phyloP scores from a whole-genome alignment of 2,797 vertebrate species.

The Phylloscopus collybita region DNA sequence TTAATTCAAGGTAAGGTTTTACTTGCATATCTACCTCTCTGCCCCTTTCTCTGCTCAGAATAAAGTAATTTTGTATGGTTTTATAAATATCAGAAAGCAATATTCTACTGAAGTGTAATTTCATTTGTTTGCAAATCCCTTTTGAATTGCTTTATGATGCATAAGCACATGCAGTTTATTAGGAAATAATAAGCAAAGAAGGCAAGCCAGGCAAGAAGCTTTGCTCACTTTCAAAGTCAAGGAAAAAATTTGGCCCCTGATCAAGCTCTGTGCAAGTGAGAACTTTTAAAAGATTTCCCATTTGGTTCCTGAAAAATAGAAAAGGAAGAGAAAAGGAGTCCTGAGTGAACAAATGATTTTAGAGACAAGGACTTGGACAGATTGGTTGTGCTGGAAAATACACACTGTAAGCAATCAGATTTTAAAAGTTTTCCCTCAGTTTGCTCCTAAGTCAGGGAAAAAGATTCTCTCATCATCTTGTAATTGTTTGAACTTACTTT shows the following conservation, averaged over 20 bases:
- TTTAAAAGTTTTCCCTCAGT: slow-evolving; percentile 34
- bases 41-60: background rate
- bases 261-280: slow-evolving; percentile 95
- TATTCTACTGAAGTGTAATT: slow-evolving; percentile 26
- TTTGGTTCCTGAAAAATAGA: slow-evolving; percentile 87
- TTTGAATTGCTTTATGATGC: slow-evolving; percentile 58
- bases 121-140: slow-evolving; percentile 64
- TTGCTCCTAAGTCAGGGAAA: slow-evolving; percentile 45
- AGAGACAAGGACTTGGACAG: slow-evolving; percentile 50
- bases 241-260: slow-evolving; percentile 94
- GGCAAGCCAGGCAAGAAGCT: slow-evolving; percentile 78
- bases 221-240: slow-evolving; percentile 96
- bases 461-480: slow-evolving; percentile 39
- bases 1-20: background rate
- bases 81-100: background rate
- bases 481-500: slow-evolving; percentile 92
- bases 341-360: slow-evolving; percentile 59
- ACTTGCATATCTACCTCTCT: background rate
- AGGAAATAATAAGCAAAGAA: slow-evolving; percentile 61
- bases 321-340: slow-evolving; percentile 64
- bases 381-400: slow-evolving; percentile 50
- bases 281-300: slow-evolving; percentile 94
- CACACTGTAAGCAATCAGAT: slow-evolving; percentile 23
- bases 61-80: background rate
- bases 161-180: slow-evolving; percentile 64